These are phyloP conservation scores for Drosophila kuntzei DNA, from an alignment of 2,888 invertebrate genomes.

Conservation along the genomic window DNA sequence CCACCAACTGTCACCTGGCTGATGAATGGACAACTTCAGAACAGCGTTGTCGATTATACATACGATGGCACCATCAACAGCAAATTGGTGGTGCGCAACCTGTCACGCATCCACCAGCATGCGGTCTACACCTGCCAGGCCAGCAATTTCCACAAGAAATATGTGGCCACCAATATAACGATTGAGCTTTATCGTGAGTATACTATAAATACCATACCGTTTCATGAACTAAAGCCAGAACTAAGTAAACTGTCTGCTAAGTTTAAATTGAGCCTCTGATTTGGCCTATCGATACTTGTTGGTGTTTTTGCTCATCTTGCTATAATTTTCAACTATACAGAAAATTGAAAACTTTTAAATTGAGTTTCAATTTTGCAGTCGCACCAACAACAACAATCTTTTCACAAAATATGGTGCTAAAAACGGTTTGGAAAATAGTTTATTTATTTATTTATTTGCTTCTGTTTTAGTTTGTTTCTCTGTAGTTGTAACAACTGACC, in stretches of 20 bases:
- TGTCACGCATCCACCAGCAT: conserved; percentile 90
- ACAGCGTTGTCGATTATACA: conserved; percentile 85
- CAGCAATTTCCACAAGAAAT: conserved; percentile 88
- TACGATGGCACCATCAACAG: conserved; percentile 87
- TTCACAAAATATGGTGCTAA: conserved; percentile 62
- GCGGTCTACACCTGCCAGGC: conserved; percentile 92
- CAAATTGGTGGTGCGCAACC: conserved; percentile 87
- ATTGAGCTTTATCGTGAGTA: conserved; percentile 92
- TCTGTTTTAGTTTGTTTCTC: conserved; percentile 6
- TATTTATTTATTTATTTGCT: conserved; percentile 56
- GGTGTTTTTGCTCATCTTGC: conserved; percentile 6
- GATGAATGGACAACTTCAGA: conserved; percentile 87
- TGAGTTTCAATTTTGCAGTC: conserved; percentile 43
- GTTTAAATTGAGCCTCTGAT: conserved; percentile 13
- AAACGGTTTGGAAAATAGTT: conserved; percentile 64
- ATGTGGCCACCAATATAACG: conserved; percentile 89
- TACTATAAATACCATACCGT: not conserved
- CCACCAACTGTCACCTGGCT: conserved; percentile 91
- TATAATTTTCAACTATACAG: conserved; percentile 22
- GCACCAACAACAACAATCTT: conserved; percentile 14
- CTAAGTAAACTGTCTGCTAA: conserved; percentile 2
- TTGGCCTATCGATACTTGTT: conserved; percentile 11
- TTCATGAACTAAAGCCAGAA: conserved; percentile 59
- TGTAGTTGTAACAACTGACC: conserved; percentile 25
- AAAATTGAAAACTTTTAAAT: conserved; percentile 46